Conservation (phyloP, 2,888 invertebrate species). For the Drosophila kuntzei region DNA sequence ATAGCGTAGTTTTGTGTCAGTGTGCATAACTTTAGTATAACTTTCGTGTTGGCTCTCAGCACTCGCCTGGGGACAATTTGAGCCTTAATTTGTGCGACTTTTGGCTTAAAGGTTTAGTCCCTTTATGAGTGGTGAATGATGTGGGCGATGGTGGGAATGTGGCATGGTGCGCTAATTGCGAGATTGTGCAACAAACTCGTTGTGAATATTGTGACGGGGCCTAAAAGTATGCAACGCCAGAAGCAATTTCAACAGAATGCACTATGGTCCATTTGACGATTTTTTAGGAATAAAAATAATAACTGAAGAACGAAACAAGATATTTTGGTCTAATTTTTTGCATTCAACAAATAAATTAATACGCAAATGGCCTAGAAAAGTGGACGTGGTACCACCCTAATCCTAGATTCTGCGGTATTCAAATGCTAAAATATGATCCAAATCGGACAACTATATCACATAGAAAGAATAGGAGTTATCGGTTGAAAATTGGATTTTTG, state of each 20-base stretch:
- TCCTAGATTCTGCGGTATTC: too few species aligned
- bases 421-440: too few species aligned
- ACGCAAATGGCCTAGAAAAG: too few species aligned
- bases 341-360: too few species aligned
- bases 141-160: background rate
- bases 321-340: too few species aligned
- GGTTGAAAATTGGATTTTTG: too few species aligned
- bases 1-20: conserved; percentile 3
- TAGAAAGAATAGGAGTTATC: too few species aligned
- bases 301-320: too few species aligned
- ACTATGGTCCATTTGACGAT: too few species aligned
- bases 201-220: conserved; percentile 52
- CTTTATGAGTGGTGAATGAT: background rate
- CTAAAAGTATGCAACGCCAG: conserved; percentile 58
- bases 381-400: too few species aligned
- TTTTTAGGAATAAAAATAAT: too few species aligned
- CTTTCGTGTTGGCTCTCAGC: conserved; percentile 9
- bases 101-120: conserved; percentile 61
- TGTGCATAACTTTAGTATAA: conserved; percentile 48
- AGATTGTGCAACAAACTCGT: conserved; percentile 56
- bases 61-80: conserved; percentile 58
- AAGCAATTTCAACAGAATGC: conserved; percentile 46
- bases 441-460: too few species aligned
- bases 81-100: conserved; percentile 65
- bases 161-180: conserved; percentile 24